A percentile compares a stretch with the other conserved stretches of the same genome.
Evolutionary conservation across 2,797 vertebrate species (phyloP).

Genomic region (Artibeus jamaicensis): DNA sequence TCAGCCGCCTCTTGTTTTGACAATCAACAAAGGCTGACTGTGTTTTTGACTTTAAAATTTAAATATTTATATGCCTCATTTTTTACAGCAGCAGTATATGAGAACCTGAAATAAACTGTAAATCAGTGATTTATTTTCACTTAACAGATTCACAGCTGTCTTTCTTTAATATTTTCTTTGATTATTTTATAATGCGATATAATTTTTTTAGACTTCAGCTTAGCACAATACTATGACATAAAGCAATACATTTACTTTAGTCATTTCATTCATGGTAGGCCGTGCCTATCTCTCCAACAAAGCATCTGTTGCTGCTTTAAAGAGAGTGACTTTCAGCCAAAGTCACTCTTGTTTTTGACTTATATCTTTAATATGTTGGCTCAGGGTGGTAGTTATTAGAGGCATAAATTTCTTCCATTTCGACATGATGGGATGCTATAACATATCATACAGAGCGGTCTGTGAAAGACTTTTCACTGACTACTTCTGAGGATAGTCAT

Average conservation of each 20-base stretch:
- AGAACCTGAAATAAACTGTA: not conserved
- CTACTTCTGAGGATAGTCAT: not conserved
- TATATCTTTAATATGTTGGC: not conserved
- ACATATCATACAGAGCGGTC: not conserved
- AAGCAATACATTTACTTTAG: not conserved
- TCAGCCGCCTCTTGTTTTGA: not conserved
- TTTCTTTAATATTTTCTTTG: constrained; percentile 15
- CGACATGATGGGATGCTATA: not conserved
- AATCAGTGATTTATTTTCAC: not conserved
- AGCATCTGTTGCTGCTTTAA: not conserved
- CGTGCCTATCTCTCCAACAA: not conserved
- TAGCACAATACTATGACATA: not conserved
- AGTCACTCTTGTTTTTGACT: not conserved
- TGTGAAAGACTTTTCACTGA: not conserved
- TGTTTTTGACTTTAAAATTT: constrained; percentile 35
- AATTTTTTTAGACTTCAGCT: not conserved
- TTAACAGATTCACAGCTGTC: not conserved
- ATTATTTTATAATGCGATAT: not conserved
- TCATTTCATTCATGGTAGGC: not conserved
- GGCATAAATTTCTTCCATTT: not conserved
- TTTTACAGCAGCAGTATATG: not conserved
- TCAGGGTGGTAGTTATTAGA: not conserved
- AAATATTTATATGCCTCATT: not conserved
- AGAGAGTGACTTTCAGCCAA: not conserved
- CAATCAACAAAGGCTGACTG: not conserved